Evolutionary conservation across 2,113 vertebrate genomes (phyloP).

Genomic region (Silurus glanis): DNA sequence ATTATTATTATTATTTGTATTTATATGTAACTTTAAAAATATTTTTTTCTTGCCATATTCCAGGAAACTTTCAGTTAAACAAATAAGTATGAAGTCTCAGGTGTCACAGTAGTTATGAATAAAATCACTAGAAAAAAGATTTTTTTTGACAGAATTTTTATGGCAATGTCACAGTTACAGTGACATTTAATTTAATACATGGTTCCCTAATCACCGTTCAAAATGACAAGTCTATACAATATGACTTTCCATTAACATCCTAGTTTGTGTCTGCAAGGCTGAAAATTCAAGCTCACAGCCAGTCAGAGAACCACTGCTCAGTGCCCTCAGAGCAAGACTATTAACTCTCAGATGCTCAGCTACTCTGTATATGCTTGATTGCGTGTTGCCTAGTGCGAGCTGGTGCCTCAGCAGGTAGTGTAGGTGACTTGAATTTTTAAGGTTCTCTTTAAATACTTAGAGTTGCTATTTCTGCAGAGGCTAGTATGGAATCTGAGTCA

Average conservation of each 20-base stretch:
- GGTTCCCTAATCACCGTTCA: neutral
- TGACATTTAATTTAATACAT: neutral
- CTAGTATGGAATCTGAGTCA: neutral
- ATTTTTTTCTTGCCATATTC: neutral
- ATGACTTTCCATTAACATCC: neutral
- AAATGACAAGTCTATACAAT: neutral
- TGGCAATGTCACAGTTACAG: neutral
- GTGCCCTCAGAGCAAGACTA: neutral
- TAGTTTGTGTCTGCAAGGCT: neutral
- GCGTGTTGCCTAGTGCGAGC: neutral
- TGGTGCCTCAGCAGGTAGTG: neutral
- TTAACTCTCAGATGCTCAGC: neutral
- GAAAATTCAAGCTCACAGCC: neutral
- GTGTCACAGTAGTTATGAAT: neutral
- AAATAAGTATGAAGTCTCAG: neutral
- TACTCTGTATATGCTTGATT: neutral
- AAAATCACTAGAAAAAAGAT: neutral
- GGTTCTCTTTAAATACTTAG: neutral
- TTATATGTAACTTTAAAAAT: too few species aligned
- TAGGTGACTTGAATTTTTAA: slow-evolving; percentile 14
- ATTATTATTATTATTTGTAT: too few species aligned
- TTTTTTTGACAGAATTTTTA: neutral
- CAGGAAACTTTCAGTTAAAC: too few species aligned
- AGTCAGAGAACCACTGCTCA: neutral
- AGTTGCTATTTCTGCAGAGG: neutral